Conservation (phyloP, 2,888 invertebrate genomes). For the Parapristionchus giblindavisi region DNA sequence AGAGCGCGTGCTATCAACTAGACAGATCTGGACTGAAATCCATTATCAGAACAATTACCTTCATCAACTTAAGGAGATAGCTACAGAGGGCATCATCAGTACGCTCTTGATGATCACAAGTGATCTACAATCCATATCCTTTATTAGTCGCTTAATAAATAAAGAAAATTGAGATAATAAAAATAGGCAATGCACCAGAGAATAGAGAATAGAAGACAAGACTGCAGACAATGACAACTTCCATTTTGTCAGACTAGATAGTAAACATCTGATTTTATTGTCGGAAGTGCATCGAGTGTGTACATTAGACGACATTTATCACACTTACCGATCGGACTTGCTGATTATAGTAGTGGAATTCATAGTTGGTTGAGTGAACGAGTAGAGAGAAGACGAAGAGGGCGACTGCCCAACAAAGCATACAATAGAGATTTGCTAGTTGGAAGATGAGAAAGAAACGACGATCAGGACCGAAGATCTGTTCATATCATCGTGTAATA, state of each 20-base stretch:
- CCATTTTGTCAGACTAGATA: too few species aligned
- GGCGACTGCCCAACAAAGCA: constrained; percentile 35
- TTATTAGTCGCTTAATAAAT: background rate
- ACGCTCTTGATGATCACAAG: background rate
- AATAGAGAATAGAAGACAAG: background rate
- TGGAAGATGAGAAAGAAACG: constrained; percentile 16
- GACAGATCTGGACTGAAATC: too few species aligned
- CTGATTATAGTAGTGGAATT: constrained; percentile 27
- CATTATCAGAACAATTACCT: too few species aligned
- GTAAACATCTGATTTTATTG: too few species aligned
- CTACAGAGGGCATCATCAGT: constrained; percentile 21
- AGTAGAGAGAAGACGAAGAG: constrained; percentile 36
- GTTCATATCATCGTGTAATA: too few species aligned
- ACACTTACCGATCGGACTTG: constrained; percentile 26
- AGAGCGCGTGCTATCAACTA: too few species aligned
- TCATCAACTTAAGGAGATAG: constrained; percentile 29
- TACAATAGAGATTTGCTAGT: constrained; percentile 23
- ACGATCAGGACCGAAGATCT: constrained; percentile 18
- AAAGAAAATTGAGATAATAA: background rate
- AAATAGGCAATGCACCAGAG: too few species aligned
- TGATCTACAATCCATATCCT: background rate
- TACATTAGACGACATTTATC: background rate
- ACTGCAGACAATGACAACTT: too few species aligned
- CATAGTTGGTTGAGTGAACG: constrained; percentile 21
- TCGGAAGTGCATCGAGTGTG: background rate